Base-by-base conservation (phyloP, 2,113 vertebrate genomes). In the Vidua macroura region DNA sequence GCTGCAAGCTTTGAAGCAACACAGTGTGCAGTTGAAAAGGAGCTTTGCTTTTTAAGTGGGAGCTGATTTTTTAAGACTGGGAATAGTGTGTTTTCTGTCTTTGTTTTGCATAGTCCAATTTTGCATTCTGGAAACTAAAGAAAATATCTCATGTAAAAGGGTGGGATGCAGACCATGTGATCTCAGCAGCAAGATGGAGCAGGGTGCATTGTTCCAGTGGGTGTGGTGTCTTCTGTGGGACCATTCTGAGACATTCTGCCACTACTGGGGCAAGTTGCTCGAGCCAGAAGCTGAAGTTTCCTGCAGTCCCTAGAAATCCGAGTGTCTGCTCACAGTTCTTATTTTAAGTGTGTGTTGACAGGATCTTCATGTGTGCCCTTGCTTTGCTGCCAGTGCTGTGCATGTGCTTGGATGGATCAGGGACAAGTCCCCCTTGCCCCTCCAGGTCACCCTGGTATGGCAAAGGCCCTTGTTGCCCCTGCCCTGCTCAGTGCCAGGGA, bases 401-500 rank as follows among this genome's bases (percentile, higher is more conserved):
- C 11, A 15, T 73, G 39, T 24, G 43, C 51, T 56, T 1, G 6
- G 27, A 59, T 56, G 2, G 37, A 62, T 62, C 6, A 7, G 51
- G 80, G 59, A 39, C 69, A 7, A 6, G 11, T 55, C 20, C 51
- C 7, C 51, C 37, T 76, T 6, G 0, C 21, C 75, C 48, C 48
- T 33, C 53, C 5, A 4, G 28, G 31, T 43, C 0, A 0, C 15
- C 56, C 11, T 24, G 28, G 48, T 48, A 20, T 0, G 0, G 49
- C 27, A 5, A 9, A n/a, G 58, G 59, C 73, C n/a, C 31, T 18
- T 25, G 13, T 7, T 44, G 46, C 23, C 46, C 17, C 1, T 25
- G 22, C 33, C 24, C 48, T 25, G 30, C 31, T 28, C 0, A 0
- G 33, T 9, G 46, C 6, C 15, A 7, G 35, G 28, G 51, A 12